Conservation (phyloP, 2,888 invertebrate genomes). For the Andrena trimmerana region DNA sequence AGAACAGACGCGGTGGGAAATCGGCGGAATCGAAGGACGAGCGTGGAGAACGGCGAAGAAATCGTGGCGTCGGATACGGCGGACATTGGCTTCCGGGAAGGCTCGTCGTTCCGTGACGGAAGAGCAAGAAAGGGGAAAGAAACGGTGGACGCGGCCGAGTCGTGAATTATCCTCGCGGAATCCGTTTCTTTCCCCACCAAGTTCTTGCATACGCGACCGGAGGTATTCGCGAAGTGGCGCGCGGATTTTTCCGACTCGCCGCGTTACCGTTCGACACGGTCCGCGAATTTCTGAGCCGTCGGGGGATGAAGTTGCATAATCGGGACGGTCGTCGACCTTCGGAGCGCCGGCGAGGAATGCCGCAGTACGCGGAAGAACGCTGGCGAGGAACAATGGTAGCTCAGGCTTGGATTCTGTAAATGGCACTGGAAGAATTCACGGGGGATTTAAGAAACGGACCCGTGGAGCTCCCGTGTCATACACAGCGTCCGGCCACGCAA, state of each 20-base stretch:
- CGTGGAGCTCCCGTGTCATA: conserved; percentile 85
- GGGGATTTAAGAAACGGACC: conserved; percentile 87
- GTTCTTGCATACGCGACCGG: conserved; percentile 25
- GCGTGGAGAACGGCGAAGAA: conserved; percentile 70
- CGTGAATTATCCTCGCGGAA: conserved; percentile 61
- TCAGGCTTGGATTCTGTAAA: conserved; percentile 87
- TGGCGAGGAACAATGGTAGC: too few species aligned
- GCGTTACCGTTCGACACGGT: conserved; percentile 19
- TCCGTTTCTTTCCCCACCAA: conserved; percentile 57
- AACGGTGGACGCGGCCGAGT: conserved; percentile 48
- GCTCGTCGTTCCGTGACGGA: conserved; percentile 76
- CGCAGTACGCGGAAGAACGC: not conserved
- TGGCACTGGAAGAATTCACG: conserved; percentile 96
- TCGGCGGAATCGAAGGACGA: conserved; percentile 68
- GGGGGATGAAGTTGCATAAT: conserved; percentile 10
- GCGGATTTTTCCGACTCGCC: conserved; percentile 18
- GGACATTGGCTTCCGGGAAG: conserved; percentile 78
- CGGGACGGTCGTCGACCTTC: conserved; percentile 12
- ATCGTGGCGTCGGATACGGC: conserved; percentile 67
- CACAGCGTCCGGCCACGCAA: conserved; percentile 83
- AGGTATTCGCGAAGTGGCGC: conserved; percentile 3
- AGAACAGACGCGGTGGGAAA: conserved; percentile 47
- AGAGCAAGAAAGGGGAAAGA: conserved; percentile 65
- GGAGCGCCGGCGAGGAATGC: not conserved
- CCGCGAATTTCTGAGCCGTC: conserved; percentile 13